Evolutionary conservation across 2,797 vertebrate genomes (phyloP).

Genomic region (Hirundo rustica): DNA sequence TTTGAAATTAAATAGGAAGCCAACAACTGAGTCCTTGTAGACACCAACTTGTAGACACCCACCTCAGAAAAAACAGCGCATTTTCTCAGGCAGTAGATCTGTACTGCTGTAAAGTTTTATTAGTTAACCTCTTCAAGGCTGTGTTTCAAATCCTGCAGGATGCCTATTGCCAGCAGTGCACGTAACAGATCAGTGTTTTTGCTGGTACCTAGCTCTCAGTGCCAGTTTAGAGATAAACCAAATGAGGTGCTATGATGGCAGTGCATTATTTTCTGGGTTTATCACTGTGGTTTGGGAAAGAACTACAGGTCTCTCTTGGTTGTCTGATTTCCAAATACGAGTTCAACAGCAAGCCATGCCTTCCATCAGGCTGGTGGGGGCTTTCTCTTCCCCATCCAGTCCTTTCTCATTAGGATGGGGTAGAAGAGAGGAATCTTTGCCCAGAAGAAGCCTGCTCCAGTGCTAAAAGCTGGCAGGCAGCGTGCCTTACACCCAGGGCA

Average conservation of each 20-base stretch:
- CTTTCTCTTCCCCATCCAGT: neutral
- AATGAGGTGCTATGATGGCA: neutral
- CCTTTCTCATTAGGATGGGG: neutral
- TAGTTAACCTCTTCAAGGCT: neutral
- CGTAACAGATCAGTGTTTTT: neutral
- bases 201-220: neutral
- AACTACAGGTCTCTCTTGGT: neutral
- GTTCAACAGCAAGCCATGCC: neutral
- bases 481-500: neutral
- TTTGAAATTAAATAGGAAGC: neutral
- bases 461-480: neutral
- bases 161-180: neutral
- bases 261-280: neutral
- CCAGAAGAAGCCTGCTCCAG: neutral
- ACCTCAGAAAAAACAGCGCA: neutral
- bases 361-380: neutral
- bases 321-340: neutral
- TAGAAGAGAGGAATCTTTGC: neutral
- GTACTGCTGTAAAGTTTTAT: neutral
- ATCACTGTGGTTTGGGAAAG: neutral
- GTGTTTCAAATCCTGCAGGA: neutral
- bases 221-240: neutral
- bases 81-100: neutral
- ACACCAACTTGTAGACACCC: too few species aligned
- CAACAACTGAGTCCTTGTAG: neutral